A percentile compares a stretch with the other conserved stretches of the same genome.
These are phyloP conservation scores for Lepidochrysops patricia DNA, from an alignment of 2,888 invertebrate genomes.

Conservation along the genomic window DNA sequence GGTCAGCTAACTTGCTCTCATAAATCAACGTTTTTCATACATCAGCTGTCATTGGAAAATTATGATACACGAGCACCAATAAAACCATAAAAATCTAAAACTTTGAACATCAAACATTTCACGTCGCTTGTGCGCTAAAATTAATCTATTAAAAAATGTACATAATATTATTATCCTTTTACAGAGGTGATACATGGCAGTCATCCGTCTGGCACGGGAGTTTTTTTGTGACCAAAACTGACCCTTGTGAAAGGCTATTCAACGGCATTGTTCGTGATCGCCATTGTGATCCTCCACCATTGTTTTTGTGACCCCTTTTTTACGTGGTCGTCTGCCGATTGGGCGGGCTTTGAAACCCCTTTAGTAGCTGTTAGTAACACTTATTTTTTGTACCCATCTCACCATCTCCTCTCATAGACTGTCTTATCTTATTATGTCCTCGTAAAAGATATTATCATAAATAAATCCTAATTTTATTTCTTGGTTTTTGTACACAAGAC, in stretches of 20 bases:
- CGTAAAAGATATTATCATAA: too few relatives aligned
- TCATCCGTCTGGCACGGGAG: neutral
- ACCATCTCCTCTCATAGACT: too few relatives aligned
- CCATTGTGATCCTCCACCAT: neutral
- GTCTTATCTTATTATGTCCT: too few relatives aligned
- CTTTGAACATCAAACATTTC: neutral
- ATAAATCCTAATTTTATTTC: too few relatives aligned
- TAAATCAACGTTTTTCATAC: too few relatives aligned
- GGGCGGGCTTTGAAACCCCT: neutral
- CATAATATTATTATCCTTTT: neutral
- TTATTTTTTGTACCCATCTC: too few relatives aligned
- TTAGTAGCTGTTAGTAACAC: neutral
- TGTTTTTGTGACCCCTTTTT: neutral
- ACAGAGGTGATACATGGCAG: neutral
- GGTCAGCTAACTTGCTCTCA: too few relatives aligned
- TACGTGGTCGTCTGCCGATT: neutral
- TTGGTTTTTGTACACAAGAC: too few relatives aligned
- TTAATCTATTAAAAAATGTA: neutral
- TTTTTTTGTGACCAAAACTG: neutral
- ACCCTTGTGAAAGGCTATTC: neutral
- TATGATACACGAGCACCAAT: too few relatives aligned
- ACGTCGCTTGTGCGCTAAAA: neutral
- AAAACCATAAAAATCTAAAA: too few relatives aligned
- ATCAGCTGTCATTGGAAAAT: too few relatives aligned
- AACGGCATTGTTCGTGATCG: neutral